Evolutionary conservation across 2,888 invertebrate species (phyloP).

Genomic region (Lasiommata megera): DNA sequence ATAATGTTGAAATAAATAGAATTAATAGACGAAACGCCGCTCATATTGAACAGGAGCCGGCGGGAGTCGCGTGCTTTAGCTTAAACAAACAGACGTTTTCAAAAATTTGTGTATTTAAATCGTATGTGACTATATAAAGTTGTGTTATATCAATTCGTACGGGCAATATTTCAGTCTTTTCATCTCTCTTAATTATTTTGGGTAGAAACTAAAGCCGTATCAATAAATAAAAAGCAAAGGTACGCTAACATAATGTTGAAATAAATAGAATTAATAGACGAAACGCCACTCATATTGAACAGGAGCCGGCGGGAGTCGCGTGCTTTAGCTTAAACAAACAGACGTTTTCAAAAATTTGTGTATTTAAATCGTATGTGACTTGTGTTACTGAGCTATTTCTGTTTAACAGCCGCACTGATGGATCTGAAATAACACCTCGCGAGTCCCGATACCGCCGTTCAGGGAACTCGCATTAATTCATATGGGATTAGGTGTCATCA

Average conservation of each 20-base stretch:
- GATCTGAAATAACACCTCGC: constrained; percentile 69
- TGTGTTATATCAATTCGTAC: too few species aligned
- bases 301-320: constrained; percentile 43
- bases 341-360: constrained; percentile 79
- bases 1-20: constrained; percentile 18
- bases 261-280: constrained; percentile 36
- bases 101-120: too few species aligned
- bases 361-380: constrained; percentile 80
- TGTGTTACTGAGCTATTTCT: constrained; percentile 75
- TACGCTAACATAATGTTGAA: not conserved
- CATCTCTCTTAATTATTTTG: too few species aligned
- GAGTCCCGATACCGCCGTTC: constrained; percentile 55
- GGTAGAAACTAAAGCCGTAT: too few species aligned
- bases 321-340: constrained; percentile 78
- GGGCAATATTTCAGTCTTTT: too few species aligned
- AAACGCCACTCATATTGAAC: constrained; percentile 30
- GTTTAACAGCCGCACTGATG: constrained; percentile 73
- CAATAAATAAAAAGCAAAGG: not conserved
- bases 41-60: constrained; percentile 29
- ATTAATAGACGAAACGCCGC: not conserved
- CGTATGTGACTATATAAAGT: too few species aligned
- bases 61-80: constrained; percentile 56
- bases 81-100: too few species aligned
- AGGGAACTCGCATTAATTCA: constrained; percentile 75
- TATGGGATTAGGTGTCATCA: constrained; percentile 80